phyloP scores from a whole-genome alignment of 2,888 invertebrate genomes.

The Elaeidobius kamerunicus region DNA sequence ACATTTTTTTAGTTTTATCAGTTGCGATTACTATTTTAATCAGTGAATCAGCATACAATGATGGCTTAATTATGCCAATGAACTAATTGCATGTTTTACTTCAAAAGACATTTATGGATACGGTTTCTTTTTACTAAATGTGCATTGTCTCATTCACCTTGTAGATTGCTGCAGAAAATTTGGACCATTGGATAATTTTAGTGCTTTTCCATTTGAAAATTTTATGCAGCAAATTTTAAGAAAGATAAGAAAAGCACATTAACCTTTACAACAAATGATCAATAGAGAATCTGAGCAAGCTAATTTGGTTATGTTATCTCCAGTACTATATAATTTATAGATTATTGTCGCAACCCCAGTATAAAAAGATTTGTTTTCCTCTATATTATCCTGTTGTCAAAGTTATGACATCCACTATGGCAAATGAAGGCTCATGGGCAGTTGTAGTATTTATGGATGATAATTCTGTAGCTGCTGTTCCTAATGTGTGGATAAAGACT shows the following conservation, averaged over 20 bases:
- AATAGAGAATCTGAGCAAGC: conserved; percentile 14
- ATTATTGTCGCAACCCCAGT: no score
- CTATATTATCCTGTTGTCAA: no score
- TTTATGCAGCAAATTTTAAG: conserved; percentile 18
- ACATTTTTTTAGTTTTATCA: conserved; percentile 23
- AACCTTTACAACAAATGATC: conserved; percentile 21
- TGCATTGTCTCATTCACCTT: conserved; percentile 20
- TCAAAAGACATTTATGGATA: conserved; percentile 23
- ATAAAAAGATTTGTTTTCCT: no score
- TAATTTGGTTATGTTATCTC: neutral
- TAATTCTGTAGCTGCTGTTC: no score
- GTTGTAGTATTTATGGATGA: no score
- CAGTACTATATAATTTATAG: no score
- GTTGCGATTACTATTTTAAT: conserved; percentile 27
- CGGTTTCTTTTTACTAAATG: conserved; percentile 26
- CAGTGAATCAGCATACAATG: conserved; percentile 15
- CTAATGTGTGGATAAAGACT: no score
- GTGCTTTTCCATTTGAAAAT: conserved; percentile 16
- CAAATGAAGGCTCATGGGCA: no score
- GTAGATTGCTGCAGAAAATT: conserved; percentile 25
- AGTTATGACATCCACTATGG: no score
- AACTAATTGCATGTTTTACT: no score
- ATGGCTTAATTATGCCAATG: conserved; percentile 24
- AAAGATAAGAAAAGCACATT: conserved; percentile 15
- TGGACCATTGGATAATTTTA: conserved; percentile 17